Evolutionary conservation across 2,797 vertebrate species (phyloP).

Genomic region (Enteromius mattozi): DNA sequence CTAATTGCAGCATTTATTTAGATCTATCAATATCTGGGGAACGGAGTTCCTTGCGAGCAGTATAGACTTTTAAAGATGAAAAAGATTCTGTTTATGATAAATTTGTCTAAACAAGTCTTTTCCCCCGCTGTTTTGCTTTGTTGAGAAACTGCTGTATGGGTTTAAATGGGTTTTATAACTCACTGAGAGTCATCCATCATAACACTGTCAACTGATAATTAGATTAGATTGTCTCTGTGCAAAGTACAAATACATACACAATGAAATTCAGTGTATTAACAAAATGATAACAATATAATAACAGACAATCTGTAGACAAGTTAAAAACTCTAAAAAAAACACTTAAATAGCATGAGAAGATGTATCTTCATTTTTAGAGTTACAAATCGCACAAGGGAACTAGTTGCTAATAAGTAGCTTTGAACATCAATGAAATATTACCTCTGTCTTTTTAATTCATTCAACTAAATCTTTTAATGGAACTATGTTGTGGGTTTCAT

Average conservation of each 20-base stretch:
- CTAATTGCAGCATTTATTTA: conserved; percentile 39
- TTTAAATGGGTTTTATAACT: background rate
- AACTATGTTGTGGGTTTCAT: no score
- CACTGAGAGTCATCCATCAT: background rate
- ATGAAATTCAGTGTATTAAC: background rate
- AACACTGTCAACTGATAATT: background rate
- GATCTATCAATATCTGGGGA: conserved; percentile 30
- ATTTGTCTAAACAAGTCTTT: background rate
- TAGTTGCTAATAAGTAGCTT: background rate
- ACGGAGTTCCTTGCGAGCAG: conserved; percentile 33
- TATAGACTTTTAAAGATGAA: conserved; percentile 32
- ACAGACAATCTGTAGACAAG: no score
- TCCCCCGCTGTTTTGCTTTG: background rate
- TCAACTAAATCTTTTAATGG: background rate
- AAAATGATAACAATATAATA: no score
- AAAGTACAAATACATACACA: background rate
- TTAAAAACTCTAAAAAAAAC: no score
- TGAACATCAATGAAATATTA: background rate
- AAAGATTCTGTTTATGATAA: conserved; percentile 30
- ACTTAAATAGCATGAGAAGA: no score
- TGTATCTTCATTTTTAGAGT: no score
- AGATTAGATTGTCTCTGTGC: background rate
- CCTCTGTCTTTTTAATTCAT: background rate
- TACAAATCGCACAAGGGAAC: background rate
- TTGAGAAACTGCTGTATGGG: background rate